These are phyloP conservation scores for Matsumurasca onukii DNA, from an alignment of 1,140 invertebrate genomes.

Conservation along the genomic window DNA sequence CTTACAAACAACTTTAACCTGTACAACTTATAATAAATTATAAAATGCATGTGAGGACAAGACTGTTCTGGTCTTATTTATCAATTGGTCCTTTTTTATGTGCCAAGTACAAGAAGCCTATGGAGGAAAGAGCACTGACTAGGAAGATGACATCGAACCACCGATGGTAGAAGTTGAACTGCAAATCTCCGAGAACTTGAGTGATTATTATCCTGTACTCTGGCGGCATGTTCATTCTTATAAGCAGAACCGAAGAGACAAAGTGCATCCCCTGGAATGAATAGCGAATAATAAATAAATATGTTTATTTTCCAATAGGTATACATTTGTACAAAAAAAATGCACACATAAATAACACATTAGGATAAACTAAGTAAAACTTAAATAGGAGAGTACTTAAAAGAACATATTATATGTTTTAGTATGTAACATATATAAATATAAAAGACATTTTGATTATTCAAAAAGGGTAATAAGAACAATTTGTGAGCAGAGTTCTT, in stretches of 20 bases:
- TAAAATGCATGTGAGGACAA: background rate
- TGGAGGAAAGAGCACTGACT: slow-evolving; percentile 93
- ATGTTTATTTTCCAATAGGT: too few relatives aligned
- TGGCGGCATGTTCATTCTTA: slow-evolving; percentile 99
- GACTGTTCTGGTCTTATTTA: slow-evolving; percentile 24
- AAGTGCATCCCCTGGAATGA: slow-evolving; percentile 95
- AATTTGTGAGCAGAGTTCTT: too few relatives aligned
- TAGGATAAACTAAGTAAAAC: background rate
- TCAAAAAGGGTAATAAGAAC: too few relatives aligned
- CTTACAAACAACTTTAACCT: too few relatives aligned
- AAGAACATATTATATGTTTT: too few relatives aligned
- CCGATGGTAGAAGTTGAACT: slow-evolving; percentile 99
- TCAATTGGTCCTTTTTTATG: slow-evolving; percentile 76
- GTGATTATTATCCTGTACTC: slow-evolving; percentile 98
- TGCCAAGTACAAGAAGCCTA: slow-evolving; percentile 92
- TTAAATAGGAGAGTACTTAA: background rate
- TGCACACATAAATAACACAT: background rate
- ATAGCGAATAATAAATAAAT: background rate
- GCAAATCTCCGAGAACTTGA: slow-evolving; percentile 94
- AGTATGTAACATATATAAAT: too few relatives aligned
- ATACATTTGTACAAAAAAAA: too few relatives aligned
- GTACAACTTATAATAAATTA: too few relatives aligned
- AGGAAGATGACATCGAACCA: slow-evolving; percentile 99
- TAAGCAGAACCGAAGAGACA: slow-evolving; percentile 94
- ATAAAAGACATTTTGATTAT: too few relatives aligned